Evolutionary conservation across 2,888 invertebrate species (phyloP), one percentile per base, ranked within the genome.

Genomic region (Drosophila acutilabella): DNA sequence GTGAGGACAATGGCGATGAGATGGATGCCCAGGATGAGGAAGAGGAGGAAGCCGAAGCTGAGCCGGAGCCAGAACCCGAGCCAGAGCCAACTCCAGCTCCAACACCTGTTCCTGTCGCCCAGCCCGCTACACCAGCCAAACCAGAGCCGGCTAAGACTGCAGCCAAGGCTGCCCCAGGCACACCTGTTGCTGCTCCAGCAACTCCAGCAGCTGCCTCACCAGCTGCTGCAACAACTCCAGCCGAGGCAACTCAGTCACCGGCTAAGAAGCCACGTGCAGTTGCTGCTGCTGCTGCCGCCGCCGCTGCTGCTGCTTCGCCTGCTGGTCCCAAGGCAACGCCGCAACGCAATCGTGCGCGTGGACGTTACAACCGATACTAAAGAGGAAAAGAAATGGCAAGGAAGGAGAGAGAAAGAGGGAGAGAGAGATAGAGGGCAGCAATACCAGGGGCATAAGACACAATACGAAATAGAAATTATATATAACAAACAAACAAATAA

Each of bases 161-260:
- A 10, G 48, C 89, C 30, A 77, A 86, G 23, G 71, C 88, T 1
- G 64, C 81, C 14, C 77, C 89, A 10, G 65, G 80, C 8, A 58
- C 78, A 1, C 75, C 80, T 4, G 80, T 84, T 4, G 67, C 82
- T 90, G 66, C 93, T 64, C 93, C 94, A 80, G 42, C 70, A 5
- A 48, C 74, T 6, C 16, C 60, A 16, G 45, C 59, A 6, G 50
- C 50, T 6, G 53, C 72, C 2, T 87, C 89, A 81, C 66, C 75
- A 2, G 38, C 71, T 1, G 36, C 78, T 16, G 52, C 69, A 7
- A 94, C 89, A 36, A 81, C 86, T 93, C 93, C 86, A 93, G 91
- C 67, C 92, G 92, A 86, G 94, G 64, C 62, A 1, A 45, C 79
- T 92, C 93, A 80, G 94, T 92, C 74, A 93, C 94, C 91, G 51